Conservation (phyloP, 23 tunicate genomes). For the Ciona savignyi region DNA sequence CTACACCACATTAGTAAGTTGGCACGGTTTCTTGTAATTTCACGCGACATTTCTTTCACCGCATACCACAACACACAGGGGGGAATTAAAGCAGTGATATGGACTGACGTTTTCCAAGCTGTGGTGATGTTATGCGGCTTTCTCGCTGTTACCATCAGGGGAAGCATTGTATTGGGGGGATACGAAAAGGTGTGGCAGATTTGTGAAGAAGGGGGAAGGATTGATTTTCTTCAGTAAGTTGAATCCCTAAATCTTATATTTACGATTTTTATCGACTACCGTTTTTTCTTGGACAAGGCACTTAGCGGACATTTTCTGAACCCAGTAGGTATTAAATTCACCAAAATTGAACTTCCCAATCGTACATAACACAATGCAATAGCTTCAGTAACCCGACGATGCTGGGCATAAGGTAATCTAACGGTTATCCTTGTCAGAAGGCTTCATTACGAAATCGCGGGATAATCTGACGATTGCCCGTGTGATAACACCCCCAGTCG, state of each 20-base stretch:
- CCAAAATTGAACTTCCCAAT: neutral
- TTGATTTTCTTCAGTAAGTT: slow-evolving; percentile 65
- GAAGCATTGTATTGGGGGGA: slow-evolving; percentile 55
- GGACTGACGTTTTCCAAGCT: slow-evolving; percentile 87
- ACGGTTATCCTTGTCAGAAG: too few relatives aligned
- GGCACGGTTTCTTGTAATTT: neutral
- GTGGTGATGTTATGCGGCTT: slow-evolving; percentile 58
- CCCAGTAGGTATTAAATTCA: neutral
- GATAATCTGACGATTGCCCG: too few relatives aligned
- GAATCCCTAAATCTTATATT: neutral
- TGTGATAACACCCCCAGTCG: too few relatives aligned
- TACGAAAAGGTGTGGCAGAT: slow-evolving; percentile 49
- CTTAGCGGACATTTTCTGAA: neutral
- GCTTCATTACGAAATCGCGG: too few relatives aligned
- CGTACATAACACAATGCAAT: too few relatives aligned
- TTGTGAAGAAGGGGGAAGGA: slow-evolving; percentile 39
- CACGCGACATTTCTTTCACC: neutral
- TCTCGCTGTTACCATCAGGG: slow-evolving; percentile 34
- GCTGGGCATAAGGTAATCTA: too few relatives aligned
- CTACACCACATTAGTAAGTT: slow-evolving; percentile 64
- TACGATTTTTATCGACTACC: neutral
- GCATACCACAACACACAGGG: slow-evolving; percentile 25
- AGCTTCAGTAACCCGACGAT: too few relatives aligned
- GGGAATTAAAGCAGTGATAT: slow-evolving; percentile 82
- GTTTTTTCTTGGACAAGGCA: neutral